Base-by-base conservation (phyloP, 2,888 invertebrate genomes). In the Sminthurides aquaticus region DNA sequence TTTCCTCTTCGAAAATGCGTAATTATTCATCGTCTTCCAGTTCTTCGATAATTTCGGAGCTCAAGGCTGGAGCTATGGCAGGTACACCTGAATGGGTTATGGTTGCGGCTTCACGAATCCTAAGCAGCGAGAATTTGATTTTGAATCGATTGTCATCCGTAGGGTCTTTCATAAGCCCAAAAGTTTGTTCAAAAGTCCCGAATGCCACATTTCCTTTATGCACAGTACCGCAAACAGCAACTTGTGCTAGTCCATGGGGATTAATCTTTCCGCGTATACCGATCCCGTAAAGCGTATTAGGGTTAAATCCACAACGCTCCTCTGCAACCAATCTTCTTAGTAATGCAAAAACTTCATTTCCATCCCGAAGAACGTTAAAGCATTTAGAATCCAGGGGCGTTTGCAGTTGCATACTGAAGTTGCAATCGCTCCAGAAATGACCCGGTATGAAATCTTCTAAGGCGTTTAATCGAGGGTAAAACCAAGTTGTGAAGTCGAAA, bases 121-220 rank as follows among this genome's bases (percentile, higher is more conserved):
- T 56, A 11, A 83, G 75, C 71, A 83, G 79, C 8, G 82, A 80
- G n/a, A 79, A 81, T 76, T 86, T 86, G 25, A 87, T 82, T 78
- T 86, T 86, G 85, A 85, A 87, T 75, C 85, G 86, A 75, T 86
- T 85, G n/a, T 82, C 79, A 28, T 79, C 77, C 59, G 79, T 80
- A 0, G 86, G 86, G 76, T 87, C 86, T 67, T 84, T 80, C 25
- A 85, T 79, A 49, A 87, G 77, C 1, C 84, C 84, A 78, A 87
- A 87, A 55, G 81, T 79, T 74, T 86, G 85, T 75, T 87, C 86
- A 76, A 86, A 87, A 29, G 85, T 78, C 1, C 87, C 87, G 82
- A 28, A 73, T 62, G 59, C 60, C 1, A 78, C 77, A 2, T 78
- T 72, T 18, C 77, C 76, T 2, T 80, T 78, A 75, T 87, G 86